A percentile compares a stretch with the other conserved stretches of the same genome.
These are phyloP conservation scores for Diceros bicornis DNA, from an alignment of 2,797 vertebrate species.

Conservation along the genomic window DNA sequence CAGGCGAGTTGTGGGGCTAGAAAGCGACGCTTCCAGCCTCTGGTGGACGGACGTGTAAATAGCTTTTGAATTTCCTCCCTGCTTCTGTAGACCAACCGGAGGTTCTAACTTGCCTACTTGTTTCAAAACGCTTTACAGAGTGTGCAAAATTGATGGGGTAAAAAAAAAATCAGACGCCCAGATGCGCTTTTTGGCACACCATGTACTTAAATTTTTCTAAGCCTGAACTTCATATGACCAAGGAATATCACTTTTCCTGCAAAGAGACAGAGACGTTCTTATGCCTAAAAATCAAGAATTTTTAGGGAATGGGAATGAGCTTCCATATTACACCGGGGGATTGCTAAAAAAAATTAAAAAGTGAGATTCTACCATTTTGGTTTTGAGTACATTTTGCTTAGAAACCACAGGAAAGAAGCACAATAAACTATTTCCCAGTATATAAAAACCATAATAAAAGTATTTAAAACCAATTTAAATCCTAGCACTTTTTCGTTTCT, in stretches of 20 bases:
- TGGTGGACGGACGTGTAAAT: neutral
- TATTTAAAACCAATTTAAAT: neutral
- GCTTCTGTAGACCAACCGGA: neutral
- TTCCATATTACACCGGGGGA: neutral
- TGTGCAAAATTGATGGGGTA: neutral
- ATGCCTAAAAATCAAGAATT: neutral
- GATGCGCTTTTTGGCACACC: neutral
- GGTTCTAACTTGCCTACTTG: neutral
- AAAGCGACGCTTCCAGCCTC: neutral
- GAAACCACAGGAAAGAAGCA: neutral
- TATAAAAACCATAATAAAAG: neutral
- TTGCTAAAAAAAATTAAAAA: neutral
- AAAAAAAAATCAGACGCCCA: neutral
- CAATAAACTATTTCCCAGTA: neutral
- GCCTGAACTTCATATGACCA: neutral
- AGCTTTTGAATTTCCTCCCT: neutral
- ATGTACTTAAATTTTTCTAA: neutral
- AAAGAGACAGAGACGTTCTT: neutral
- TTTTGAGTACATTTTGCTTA: slow-evolving; percentile 3
- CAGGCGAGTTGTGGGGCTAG: fast-evolving
- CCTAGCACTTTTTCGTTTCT: neutral
- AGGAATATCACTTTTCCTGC: neutral
- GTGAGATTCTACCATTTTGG: neutral
- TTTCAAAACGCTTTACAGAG: neutral
- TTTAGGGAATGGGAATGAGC: neutral